Conservation (phyloP, 2,888 invertebrate species). For the Calliscelio sp. region DNA sequence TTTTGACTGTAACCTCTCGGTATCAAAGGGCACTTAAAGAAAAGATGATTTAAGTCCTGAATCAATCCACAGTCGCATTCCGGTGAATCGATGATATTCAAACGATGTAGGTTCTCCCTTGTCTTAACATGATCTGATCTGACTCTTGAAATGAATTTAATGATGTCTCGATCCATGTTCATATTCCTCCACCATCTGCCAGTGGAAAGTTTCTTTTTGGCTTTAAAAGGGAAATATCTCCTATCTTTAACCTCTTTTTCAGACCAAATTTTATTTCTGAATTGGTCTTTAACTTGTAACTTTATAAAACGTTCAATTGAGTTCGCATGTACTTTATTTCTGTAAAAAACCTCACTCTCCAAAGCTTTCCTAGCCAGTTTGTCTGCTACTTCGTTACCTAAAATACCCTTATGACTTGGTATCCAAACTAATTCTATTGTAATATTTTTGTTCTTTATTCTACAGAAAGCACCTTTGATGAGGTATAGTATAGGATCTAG, state of each 20-base stretch:
- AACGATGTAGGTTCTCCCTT: neutral
- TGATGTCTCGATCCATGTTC: neutral
- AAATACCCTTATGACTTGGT: neutral
- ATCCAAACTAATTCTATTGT: neutral
- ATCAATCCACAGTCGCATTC: neutral
- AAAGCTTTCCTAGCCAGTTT: neutral
- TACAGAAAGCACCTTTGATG: neutral
- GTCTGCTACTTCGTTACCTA: neutral
- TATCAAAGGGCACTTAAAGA: neutral
- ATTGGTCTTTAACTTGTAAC: neutral
- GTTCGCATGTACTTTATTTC: neutral
- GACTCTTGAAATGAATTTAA: neutral
- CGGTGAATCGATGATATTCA: neutral
- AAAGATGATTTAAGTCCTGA: neutral
- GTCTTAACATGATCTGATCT: neutral
- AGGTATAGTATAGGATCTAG: conserved; percentile 15
- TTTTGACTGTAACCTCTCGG: neutral
- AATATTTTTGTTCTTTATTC: neutral
- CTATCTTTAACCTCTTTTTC: neutral
- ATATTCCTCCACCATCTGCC: neutral
- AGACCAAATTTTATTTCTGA: neutral
- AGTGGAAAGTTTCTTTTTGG: neutral
- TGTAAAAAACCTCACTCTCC: neutral
- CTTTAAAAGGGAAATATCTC: neutral
- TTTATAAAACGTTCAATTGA: neutral